A percentile compares a stretch with the other conserved stretches of the same genome.
These are phyloP conservation scores for Rhabdomys pumilio DNA, from an alignment of 2,797 vertebrate genomes.

Conservation along the genomic window DNA sequence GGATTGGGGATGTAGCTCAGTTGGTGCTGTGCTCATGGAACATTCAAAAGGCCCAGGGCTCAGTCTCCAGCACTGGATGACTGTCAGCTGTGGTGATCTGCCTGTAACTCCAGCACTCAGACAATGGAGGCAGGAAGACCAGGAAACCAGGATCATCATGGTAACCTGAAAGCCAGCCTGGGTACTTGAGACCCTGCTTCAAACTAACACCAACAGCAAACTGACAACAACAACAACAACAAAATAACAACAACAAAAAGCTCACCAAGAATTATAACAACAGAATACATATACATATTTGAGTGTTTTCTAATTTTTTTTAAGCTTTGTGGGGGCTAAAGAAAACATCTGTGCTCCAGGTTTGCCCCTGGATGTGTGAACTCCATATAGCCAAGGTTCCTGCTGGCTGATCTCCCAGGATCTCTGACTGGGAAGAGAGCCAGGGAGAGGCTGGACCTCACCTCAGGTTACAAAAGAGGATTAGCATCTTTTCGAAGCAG, in stretches of 20 bases:
- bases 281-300: neutral
- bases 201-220: neutral
- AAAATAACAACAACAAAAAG: neutral
- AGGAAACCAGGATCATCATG: neutral
- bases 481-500: neutral
- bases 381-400: neutral
- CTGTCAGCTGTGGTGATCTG: too few species aligned
- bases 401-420: slow-evolving; percentile 13
- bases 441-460: neutral
- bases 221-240: neutral
- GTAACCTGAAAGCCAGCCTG: neutral
- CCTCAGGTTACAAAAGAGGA: neutral
- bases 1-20: neutral
- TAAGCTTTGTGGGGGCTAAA: neutral
- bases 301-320: slow-evolving; percentile 16
- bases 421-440: slow-evolving; percentile 25
- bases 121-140: neutral
- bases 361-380: neutral
- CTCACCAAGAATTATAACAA: neutral
- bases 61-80: neutral
- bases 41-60: neutral
- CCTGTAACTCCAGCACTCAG: neutral
- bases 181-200: neutral
- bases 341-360: neutral
- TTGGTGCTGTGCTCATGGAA: neutral